A percentile compares a stretch with the other conserved stretches of the same genome.
Conservation (phyloP, 1,140 invertebrate species). For the Solenopsis invicta region DNA sequence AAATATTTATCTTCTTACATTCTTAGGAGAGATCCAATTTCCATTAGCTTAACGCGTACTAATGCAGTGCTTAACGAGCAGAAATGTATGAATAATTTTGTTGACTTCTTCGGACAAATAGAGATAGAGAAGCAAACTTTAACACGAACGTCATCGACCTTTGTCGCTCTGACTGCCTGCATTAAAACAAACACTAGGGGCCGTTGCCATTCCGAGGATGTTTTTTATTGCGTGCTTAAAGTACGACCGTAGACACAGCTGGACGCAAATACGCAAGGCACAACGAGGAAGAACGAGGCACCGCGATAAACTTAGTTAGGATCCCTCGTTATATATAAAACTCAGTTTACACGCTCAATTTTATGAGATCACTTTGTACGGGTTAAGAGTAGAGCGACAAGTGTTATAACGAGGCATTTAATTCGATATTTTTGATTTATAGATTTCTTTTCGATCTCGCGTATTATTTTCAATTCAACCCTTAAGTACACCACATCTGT, state of each 20-base stretch:
- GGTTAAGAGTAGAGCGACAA: constrained; percentile 5
- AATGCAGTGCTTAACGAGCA: constrained; percentile 13
- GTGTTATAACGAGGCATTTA: constrained; percentile 41
- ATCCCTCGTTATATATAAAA: constrained; percentile 45
- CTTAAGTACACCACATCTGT: no score
- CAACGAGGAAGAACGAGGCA: constrained; percentile 13
- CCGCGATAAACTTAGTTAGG: constrained; percentile 48
- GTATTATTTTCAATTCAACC: neutral
- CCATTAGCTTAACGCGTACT: constrained; percentile 10
- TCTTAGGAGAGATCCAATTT: constrained; percentile 17
- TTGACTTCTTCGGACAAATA: neutral
- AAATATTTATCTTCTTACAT: constrained; percentile 1
- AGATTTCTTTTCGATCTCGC: neutral
- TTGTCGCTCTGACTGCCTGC: constrained; percentile 28
- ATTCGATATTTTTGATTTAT: constrained; percentile 6
- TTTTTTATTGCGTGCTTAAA: constrained; percentile 55
- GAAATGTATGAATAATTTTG: constrained; percentile 23
- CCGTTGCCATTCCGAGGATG: constrained; percentile 37
- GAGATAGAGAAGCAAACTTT: constrained; percentile 21
- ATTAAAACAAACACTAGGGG: constrained; percentile 47
- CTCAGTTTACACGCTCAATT: constrained; percentile 58
- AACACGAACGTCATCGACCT: constrained; percentile 33
- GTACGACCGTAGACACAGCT: constrained; percentile 56
- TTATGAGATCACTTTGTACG: constrained; percentile 40
- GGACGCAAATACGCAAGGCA: constrained; percentile 53